A percentile compares a stretch with the other conserved stretches of the same genome.
phyloP scores from a whole-genome alignment of 92 coral and sea anemone species.

The Siderastrea siderea region DNA sequence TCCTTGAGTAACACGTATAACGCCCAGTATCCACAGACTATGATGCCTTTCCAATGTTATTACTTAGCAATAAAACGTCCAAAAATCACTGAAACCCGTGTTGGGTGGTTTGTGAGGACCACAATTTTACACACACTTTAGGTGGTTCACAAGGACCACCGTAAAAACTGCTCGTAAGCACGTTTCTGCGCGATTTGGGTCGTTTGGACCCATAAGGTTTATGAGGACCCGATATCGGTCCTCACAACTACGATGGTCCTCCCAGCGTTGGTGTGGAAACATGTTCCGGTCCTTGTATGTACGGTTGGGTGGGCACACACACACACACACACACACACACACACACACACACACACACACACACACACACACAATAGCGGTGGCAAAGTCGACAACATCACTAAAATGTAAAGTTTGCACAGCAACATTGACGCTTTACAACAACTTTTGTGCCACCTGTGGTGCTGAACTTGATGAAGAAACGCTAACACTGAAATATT shows the following conservation, averaged over 20 bases:
- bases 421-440: no score
- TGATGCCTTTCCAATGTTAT: neutral
- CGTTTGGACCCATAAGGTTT: constrained; percentile 10
- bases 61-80: neutral
- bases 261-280: constrained; percentile 6
- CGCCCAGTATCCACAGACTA: neutral
- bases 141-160: neutral
- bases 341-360: no score
- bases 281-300: constrained; percentile 13
- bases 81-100: neutral
- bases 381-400: no score
- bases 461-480: no score
- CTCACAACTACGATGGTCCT: neutral
- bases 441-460: no score
- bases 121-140: neutral
- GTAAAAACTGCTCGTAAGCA: neutral
- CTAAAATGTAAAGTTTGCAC: no score
- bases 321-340: no score
- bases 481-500: no score
- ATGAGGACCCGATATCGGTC: constrained; percentile 24
- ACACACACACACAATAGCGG: no score
- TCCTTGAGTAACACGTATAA: neutral
- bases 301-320: neutral
- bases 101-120: constrained; percentile 18
- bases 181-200: neutral